Percentiles rank a stretch among this genome's conserved stretches.
phyloP scores from a whole-genome alignment of 2,113 vertebrate genomes.

The Mastomys natalensis region DNA sequence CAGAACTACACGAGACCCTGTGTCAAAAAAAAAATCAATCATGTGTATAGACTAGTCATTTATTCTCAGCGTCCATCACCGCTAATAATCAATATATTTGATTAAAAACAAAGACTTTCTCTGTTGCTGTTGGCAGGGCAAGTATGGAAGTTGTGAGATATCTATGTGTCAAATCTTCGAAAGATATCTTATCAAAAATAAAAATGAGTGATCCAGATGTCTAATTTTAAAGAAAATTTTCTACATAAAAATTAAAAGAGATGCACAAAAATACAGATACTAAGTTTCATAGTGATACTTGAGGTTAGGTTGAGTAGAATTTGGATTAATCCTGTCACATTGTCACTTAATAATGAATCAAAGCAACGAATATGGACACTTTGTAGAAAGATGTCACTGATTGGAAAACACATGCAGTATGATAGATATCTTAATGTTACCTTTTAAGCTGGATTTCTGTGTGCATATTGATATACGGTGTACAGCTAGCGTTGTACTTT shows the following conservation, averaged over 20 bases:
- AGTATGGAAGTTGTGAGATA: background rate
- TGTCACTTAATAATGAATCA: background rate
- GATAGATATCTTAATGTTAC: background rate
- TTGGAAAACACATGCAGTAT: background rate
- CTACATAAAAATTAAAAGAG: background rate
- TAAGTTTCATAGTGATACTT: background rate
- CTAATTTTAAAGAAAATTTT: background rate
- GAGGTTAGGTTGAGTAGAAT: conserved; percentile 2
- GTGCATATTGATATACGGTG: background rate
- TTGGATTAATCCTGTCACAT: background rate
- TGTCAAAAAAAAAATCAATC: background rate
- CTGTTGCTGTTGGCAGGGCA: background rate
- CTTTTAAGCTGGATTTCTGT: background rate
- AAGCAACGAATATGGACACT: background rate
- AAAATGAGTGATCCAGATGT: background rate
- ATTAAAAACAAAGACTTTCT: background rate
- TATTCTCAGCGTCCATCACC: conserved; percentile 1
- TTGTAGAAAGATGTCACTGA: background rate
- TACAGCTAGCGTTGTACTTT: background rate
- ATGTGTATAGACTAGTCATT: background rate
- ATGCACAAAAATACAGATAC: background rate
- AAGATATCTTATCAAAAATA: background rate
- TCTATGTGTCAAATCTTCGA: background rate
- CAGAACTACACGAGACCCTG: background rate
- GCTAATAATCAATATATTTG: background rate